Evolutionary conservation across 2,113 vertebrate genomes (phyloP).

Genomic region (Arenaria interpres): DNA sequence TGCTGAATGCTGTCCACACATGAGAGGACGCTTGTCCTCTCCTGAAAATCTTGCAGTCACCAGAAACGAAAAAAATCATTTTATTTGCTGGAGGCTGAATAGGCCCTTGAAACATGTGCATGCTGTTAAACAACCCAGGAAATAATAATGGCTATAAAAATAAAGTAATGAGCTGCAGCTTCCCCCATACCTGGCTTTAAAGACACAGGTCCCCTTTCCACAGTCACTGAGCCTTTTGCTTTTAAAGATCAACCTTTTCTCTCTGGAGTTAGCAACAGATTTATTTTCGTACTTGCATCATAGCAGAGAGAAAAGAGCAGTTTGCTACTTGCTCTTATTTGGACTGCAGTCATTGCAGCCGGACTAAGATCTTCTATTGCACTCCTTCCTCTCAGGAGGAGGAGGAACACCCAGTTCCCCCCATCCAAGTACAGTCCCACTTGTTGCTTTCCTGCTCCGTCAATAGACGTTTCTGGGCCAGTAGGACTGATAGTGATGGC

Average conservation of each 20-base stretch:
- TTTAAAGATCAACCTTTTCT: neutral
- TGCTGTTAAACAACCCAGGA: neutral
- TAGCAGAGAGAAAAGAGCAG: neutral
- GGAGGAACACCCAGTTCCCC: neutral
- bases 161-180: neutral
- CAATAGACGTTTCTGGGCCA: neutral
- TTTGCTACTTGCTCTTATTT: neutral
- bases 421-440: neutral
- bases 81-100: neutral
- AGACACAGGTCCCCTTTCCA: neutral
- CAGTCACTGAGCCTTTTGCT: neutral
- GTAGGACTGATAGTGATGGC: neutral
- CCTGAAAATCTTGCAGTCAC: neutral
- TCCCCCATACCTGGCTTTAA: constrained; percentile 8
- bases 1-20: neutral
- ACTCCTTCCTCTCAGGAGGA: neutral
- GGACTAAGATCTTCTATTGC: neutral
- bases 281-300: neutral
- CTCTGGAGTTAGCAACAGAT: neutral
- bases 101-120: neutral
- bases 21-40: neutral
- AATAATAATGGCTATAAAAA: constrained; percentile 25
- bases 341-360: neutral
- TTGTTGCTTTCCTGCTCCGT: neutral
- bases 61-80: neutral